Conservation (phyloP, 2,797 vertebrate species). For the Peromyscus attwateri region DNA sequence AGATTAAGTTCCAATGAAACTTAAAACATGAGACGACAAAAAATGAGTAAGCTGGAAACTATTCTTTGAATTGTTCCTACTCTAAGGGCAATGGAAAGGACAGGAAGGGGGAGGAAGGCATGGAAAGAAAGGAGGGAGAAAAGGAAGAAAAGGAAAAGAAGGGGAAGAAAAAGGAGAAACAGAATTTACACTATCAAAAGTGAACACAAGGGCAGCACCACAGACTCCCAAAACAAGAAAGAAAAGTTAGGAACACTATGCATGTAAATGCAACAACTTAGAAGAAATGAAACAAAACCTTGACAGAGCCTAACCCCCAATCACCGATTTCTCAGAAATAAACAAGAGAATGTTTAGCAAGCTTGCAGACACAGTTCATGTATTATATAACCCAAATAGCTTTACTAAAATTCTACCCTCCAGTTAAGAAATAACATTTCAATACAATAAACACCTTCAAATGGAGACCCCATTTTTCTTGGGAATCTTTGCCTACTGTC, state of each 20-base stretch:
- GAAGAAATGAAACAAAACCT: neutral
- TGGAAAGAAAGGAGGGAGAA: neutral
- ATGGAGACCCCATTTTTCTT: neutral
- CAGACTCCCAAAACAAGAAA: neutral
- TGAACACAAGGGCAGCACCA: neutral
- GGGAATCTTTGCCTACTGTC: neutral
- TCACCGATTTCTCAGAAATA: neutral
- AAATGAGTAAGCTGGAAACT: neutral
- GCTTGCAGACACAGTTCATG: neutral
- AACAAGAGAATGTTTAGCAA: neutral
- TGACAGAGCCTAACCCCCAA: neutral
- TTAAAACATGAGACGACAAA: neutral
- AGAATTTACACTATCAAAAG: neutral
- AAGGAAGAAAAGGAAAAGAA: too few relatives aligned
- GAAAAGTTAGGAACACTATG: neutral
- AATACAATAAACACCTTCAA: neutral
- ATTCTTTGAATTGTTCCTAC: neutral
- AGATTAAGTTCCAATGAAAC: neutral
- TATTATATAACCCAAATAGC: neutral
- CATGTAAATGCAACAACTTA: neutral
- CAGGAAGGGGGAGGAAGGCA: too few relatives aligned
- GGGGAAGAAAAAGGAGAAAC: neutral
- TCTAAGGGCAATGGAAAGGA: neutral
- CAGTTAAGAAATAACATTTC: neutral
- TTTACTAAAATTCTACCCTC: neutral